Percentiles rank a stretch among this genome's conserved stretches.
These are phyloP conservation scores for Sepioteuthis lessoniana DNA, from an alignment of 2,888 invertebrate species.

Conservation along the genomic window DNA sequence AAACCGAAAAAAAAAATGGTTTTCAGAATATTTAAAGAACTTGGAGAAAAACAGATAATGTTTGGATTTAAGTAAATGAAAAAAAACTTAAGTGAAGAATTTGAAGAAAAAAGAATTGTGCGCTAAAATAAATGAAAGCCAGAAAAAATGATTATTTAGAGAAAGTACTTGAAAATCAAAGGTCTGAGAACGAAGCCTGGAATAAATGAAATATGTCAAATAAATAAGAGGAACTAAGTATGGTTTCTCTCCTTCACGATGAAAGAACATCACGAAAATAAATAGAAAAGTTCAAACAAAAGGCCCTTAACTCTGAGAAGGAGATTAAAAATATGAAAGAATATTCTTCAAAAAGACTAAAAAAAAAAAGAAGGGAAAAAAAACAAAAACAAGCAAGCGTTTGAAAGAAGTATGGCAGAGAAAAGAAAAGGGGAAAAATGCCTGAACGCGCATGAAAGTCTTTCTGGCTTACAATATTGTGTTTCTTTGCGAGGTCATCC, in stretches of 20 bases:
- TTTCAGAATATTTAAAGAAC: too few species aligned
- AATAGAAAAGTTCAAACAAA: background rate
- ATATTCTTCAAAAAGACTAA: background rate
- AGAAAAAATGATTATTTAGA: too few species aligned
- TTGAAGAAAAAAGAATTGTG: too few species aligned
- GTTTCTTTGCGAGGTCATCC: slow-evolving; percentile 1
- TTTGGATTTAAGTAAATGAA: too few species aligned
- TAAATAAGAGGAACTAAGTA: background rate
- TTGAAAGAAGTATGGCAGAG: background rate
- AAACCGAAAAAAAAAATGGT: too few species aligned
- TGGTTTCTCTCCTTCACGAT: background rate
- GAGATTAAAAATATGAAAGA: background rate
- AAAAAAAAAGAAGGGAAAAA: background rate
- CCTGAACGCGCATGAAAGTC: background rate
- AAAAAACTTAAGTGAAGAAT: too few species aligned
- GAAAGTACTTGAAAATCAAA: too few species aligned
- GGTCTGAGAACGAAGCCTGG: background rate
- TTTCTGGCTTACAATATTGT: background rate
- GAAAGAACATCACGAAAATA: background rate
- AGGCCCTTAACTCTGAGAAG: background rate
- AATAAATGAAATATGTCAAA: background rate
- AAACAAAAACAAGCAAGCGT: background rate
- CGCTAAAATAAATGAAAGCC: too few species aligned
- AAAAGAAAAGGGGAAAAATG: background rate
- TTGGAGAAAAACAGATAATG: too few species aligned